Evolutionary conservation across 1,140 invertebrate genomes (phyloP).

Genomic region (Mactra quadrangularis): DNA sequence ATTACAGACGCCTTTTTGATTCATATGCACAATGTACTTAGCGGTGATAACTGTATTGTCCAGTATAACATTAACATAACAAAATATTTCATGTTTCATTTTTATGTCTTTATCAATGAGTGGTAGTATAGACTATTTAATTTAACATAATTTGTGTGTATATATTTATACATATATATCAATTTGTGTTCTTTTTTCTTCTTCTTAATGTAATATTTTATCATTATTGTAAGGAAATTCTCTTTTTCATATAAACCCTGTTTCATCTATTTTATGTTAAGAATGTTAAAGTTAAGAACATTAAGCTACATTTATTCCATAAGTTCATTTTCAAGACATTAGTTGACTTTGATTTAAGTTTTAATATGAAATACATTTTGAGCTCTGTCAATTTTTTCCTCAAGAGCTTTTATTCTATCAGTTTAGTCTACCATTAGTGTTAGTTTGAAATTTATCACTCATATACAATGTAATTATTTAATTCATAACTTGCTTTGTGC

Average conservation of each 20-base stretch:
- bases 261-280: too few relatives aligned
- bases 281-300: conserved; percentile 5
- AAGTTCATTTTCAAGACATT: too few relatives aligned
- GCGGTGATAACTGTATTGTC: conserved; percentile 37
- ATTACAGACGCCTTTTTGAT: conserved; percentile 25
- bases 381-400: not conserved
- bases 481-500: not conserved
- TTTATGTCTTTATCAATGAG: conserved; percentile 19
- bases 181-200: not conserved
- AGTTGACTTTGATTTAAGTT: too few relatives aligned
- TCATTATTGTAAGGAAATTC: too few relatives aligned
- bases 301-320: too few relatives aligned
- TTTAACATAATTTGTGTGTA: conserved; percentile 31
- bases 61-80: conserved; percentile 41
- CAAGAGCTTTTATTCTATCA: not conserved
- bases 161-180: not conserved
- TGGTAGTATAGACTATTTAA: conserved; percentile 19
- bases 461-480: not conserved
- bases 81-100: conserved; percentile 12
- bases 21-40: conserved; percentile 39
- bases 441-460: not conserved
- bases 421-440: not conserved
- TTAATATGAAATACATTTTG: not conserved
- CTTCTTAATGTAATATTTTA: too few relatives aligned
- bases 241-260: too few relatives aligned